Evolutionary conservation across 2,888 invertebrate species (phyloP), one percentile per base, ranked within the genome.

Genomic region (Zygogramma bicolorata): DNA sequence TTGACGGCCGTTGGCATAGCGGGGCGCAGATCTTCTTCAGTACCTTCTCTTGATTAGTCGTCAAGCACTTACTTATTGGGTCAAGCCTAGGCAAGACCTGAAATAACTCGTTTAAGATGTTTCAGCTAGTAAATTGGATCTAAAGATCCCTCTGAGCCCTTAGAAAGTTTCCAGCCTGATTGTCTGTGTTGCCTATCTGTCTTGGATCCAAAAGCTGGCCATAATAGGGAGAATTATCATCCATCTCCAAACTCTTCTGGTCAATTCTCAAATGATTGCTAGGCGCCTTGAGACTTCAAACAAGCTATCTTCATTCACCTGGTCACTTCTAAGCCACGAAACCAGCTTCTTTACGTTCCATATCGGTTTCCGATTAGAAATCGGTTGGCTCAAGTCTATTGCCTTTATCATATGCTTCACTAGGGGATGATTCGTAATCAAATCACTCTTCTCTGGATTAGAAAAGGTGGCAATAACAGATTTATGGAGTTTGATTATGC

Each of bases 401-500:
- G 34, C 29, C 57, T 65, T 65, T 22, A 49, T 59, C 59, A 34
- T 59, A 49, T 66, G 69, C 46, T 72, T 66, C 20, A 75, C 58
- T 15, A 75, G 18, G 10, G 70, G 59, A 31, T 31, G 31, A 31
- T 31, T 31, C 31, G 31, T 31, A 31, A 31, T 31, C 31, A 31
- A 31, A 31, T 31, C 31, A 8, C 1, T 31, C 31, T 31, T 31
- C 31, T 31, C 31, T 31, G 31, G 31, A 31, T 31, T 31, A n/a
- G 70, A 60, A 25, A 72, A 67, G n/a, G 72, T 59, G 10, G 65
- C 25, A 10, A 72, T 58, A 8, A 62, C 71, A 10, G 74, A 71
- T 65, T 74, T 74, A 18, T 74, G 68, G 0, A 74, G 69, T 74
- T n/a, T 31, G 15, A 29, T 65, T 53, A 5, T n/a, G n/a, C n/a